A percentile compares a stretch with the other conserved stretches of the same genome.
phyloP scores from a whole-genome alignment of 1,140 invertebrate genomes.

The Melitaea cinxia region DNA sequence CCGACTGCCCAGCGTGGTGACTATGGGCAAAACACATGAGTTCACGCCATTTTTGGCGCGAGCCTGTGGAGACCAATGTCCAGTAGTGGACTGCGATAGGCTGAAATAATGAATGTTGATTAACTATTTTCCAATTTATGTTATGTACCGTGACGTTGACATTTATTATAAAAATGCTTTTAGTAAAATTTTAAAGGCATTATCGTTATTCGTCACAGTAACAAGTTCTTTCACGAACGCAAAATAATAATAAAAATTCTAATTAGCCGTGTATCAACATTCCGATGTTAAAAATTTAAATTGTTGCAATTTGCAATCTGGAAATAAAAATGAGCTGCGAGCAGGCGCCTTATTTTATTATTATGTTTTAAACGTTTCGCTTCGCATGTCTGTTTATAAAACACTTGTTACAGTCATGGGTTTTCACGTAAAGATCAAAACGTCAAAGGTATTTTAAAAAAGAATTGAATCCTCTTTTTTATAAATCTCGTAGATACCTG shows the following conservation, averaged over 20 bases:
- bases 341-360: slow-evolving; percentile 17
- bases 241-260: slow-evolving; percentile 17
- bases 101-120: too few relatives aligned
- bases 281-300: slow-evolving; percentile 11
- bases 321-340: slow-evolving; percentile 2
- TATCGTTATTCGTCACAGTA: slow-evolving; percentile 14
- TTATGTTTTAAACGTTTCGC: slow-evolving; percentile 5
- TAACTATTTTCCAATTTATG: too few relatives aligned
- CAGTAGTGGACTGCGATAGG: too few relatives aligned
- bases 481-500: slow-evolving; percentile 23
- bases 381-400: slow-evolving; percentile 11
- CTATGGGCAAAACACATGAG: too few relatives aligned
- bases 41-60: too few relatives aligned
- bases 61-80: too few relatives aligned
- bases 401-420: slow-evolving; percentile 15
- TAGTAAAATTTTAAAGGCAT: slow-evolving; percentile 7
- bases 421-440: slow-evolving; percentile 12
- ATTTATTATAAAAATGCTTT: slow-evolving; percentile 15
- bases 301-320: slow-evolving; percentile 11
- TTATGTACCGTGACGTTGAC: not conserved
- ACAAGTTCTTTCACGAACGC: slow-evolving; percentile 7
- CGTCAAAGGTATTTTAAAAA: slow-evolving; percentile 17
- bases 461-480: slow-evolving; percentile 30
- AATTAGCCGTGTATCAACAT: slow-evolving; percentile 13
- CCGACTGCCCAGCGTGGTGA: too few relatives aligned